phyloP scores from a whole-genome alignment of 2,113 vertebrate genomes.

The Oryzias melastigma region DNA sequence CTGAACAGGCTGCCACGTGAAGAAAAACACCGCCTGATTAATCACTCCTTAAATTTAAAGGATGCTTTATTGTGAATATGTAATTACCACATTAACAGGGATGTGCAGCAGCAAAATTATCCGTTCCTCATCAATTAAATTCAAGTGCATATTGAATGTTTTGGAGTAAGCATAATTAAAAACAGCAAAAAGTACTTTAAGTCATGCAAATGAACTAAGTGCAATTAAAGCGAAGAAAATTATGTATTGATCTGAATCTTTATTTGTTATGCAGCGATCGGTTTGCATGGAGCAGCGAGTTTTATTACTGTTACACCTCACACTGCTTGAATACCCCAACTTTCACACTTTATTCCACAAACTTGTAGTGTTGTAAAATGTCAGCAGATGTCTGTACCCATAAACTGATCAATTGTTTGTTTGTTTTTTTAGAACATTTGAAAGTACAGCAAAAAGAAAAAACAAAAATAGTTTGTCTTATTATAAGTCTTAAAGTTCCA shows the following conservation, averaged over 20 bases:
- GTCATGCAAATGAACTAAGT: slow-evolving; percentile 62
- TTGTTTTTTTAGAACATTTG: too few relatives aligned
- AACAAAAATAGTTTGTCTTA: too few relatives aligned
- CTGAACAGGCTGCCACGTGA: slow-evolving; percentile 21
- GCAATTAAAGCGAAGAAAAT: slow-evolving; percentile 59
- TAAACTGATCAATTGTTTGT: too few relatives aligned
- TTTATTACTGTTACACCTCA: too few relatives aligned
- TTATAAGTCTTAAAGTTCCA: too few relatives aligned
- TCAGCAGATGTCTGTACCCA: too few relatives aligned
- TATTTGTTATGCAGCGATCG: slow-evolving; percentile 33
- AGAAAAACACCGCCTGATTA: slow-evolving; percentile 26
- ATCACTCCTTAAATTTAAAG: slow-evolving; percentile 18
- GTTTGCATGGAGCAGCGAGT: too few relatives aligned
- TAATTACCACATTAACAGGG: slow-evolving; percentile 37
- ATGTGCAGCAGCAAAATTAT: slow-evolving; percentile 53
- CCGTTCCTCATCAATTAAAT: slow-evolving; percentile 54
- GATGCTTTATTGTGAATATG: slow-evolving; percentile 41
- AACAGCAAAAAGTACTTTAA: slow-evolving; percentile 51
- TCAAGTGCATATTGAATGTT: slow-evolving; percentile 58
- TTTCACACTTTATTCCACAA: too few relatives aligned
- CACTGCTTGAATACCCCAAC: too few relatives aligned
- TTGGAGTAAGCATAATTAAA: slow-evolving; percentile 58
- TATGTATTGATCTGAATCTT: slow-evolving; percentile 61
- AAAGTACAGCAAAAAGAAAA: too few relatives aligned
- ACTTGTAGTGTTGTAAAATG: too few relatives aligned